Conservation (phyloP, 2,888 invertebrate genomes). For the Ischnura elegans region DNA sequence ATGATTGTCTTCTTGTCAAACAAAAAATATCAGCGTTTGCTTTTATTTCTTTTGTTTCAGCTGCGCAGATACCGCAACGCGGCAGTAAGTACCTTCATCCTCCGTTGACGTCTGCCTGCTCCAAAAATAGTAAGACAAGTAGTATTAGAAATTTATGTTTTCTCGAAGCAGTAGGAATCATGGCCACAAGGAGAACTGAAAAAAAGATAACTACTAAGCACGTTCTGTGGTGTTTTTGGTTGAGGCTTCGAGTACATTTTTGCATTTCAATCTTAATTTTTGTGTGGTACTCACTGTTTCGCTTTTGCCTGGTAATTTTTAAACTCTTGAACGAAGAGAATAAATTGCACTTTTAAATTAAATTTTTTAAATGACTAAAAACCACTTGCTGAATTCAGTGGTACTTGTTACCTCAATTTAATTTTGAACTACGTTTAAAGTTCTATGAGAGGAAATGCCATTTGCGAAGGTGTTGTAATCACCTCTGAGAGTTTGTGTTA, state of each 20-base stretch:
- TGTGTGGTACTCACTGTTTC: no score
- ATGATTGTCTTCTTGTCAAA: constrained; percentile 25
- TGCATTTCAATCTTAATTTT: neutral
- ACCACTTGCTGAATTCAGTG: no score
- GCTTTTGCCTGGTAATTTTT: no score
- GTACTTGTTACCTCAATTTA: no score
- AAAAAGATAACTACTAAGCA: neutral
- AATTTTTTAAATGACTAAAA: no score
- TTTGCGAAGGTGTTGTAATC: no score
- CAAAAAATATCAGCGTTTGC: constrained; percentile 59
- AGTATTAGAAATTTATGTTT: neutral
- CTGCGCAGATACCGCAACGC: constrained; percentile 93
- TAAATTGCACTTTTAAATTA: no score
- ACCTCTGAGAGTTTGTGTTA: no score
- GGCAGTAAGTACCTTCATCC: constrained; percentile 86
- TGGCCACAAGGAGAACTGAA: neutral
- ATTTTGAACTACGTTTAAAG: no score
- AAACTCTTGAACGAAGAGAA: no score
- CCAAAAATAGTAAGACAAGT: constrained; percentile 61
- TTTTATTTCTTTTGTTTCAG: constrained; percentile 82
- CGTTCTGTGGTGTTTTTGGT: neutral
- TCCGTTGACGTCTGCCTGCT: constrained; percentile 59
- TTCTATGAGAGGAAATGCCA: no score
- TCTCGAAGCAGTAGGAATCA: neutral
- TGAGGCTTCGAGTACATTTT: neutral